Conservation (phyloP, 2,888 invertebrate species). For the Tipula confusa region DNA sequence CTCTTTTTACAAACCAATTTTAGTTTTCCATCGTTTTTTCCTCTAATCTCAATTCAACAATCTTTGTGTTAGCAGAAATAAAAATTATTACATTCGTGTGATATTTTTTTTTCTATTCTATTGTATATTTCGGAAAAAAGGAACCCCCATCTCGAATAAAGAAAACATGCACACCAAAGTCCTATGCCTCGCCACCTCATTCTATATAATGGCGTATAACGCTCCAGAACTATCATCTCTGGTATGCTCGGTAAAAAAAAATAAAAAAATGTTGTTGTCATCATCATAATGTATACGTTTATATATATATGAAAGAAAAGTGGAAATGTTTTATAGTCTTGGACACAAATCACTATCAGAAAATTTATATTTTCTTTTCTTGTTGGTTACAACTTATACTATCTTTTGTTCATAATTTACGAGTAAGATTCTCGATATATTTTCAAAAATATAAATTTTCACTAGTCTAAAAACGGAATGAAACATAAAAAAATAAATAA, state of each 20-base stretch:
- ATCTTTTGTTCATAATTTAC: slow-evolving; percentile 25
- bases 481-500: background rate
- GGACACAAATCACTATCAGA: slow-evolving; percentile 25
- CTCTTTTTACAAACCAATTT: background rate
- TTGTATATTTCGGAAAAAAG: background rate
- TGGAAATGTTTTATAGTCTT: slow-evolving; percentile 12
- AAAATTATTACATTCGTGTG: slow-evolving; percentile 12
- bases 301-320: slow-evolving; percentile 16
- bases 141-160: background rate
- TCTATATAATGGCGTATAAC: background rate
- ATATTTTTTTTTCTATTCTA: background rate
- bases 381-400: slow-evolving; percentile 20
- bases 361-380: slow-evolving; percentile 4
- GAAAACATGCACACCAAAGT: background rate
- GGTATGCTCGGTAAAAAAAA: background rate
- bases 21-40: background rate
- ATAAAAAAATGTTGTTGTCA: slow-evolving; percentile 12
- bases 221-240: background rate
- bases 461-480: slow-evolving; percentile 25
- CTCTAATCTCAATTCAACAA: background rate
- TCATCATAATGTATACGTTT: slow-evolving; percentile 25
- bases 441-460: slow-evolving; percentile 20
- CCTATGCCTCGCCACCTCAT: background rate
- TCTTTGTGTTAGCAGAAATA: slow-evolving; percentile 25
- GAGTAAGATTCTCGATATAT: slow-evolving; percentile 20